Percentiles rank a stretch among this genome's conserved stretches.
Conservation (phyloP, 2,797 vertebrate genomes). For the Pantherophis alleghaniensis region DNA sequence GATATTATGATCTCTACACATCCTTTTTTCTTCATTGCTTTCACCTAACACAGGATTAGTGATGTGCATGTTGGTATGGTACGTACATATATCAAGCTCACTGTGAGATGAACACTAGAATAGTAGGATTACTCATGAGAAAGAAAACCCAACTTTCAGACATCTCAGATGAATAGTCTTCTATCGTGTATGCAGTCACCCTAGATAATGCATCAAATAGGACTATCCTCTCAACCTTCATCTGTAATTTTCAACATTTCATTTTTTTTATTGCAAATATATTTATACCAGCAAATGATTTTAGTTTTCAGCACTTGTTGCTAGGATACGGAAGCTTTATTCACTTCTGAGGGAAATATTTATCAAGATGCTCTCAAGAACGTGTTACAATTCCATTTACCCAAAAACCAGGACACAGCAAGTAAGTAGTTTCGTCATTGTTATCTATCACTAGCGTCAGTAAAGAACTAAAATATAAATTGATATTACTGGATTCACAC, state of each 20-base stretch:
- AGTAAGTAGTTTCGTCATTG: neutral
- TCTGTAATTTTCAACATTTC: neutral
- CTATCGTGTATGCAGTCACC: neutral
- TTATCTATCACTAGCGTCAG: neutral
- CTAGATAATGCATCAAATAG: neutral
- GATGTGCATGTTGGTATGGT: neutral
- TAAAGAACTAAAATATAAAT: neutral
- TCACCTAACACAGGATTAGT: neutral
- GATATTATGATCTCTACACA: neutral
- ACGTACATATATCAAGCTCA: neutral
- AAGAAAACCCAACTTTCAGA: neutral
- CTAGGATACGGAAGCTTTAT: neutral
- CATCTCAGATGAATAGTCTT: neutral
- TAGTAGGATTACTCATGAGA: neutral
- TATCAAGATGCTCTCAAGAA: neutral
- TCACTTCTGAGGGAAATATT: neutral
- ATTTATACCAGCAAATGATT: neutral
- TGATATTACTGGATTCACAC: constrained; percentile 24
- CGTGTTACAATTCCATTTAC: neutral
- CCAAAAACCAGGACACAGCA: neutral
- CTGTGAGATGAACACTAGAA: neutral
- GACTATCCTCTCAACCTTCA: neutral
- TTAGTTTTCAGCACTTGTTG: neutral
- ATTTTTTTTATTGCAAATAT: neutral
- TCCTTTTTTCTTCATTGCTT: neutral